Evolutionary conservation across 2,113 vertebrate genomes (phyloP).

Genomic region (Blennius ocellaris): DNA sequence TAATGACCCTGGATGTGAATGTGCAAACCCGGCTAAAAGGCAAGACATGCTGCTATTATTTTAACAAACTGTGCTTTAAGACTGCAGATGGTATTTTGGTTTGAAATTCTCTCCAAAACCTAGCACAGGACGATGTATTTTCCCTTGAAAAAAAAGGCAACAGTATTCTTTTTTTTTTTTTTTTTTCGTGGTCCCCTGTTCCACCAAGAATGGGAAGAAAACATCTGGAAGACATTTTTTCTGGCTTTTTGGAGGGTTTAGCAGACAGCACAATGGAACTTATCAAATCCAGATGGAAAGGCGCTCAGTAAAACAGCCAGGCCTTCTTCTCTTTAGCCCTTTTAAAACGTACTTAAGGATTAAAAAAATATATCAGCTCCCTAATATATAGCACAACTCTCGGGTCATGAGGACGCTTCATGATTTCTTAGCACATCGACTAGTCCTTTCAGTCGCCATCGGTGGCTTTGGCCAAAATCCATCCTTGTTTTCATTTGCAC

Average conservation of each 20-base stretch:
- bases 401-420: slow-evolving; percentile 8
- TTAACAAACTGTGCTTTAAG: slow-evolving; percentile 44
- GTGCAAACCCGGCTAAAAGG: slow-evolving; percentile 39
- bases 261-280: slow-evolving; percentile 83
- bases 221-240: slow-evolving; percentile 87
- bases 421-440: slow-evolving; percentile 1
- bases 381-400: slow-evolving; percentile 24
- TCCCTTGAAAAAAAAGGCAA: slow-evolving; percentile 66
- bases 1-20: slow-evolving; percentile 50
- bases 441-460: slow-evolving; percentile 14
- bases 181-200: slow-evolving; percentile 72
- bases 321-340: slow-evolving; percentile 58
- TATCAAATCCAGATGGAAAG: slow-evolving; percentile 83
- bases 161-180: slow-evolving; percentile 31
- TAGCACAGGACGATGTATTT: slow-evolving; percentile 66
- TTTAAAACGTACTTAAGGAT: slow-evolving; percentile 35
- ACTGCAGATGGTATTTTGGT: slow-evolving; percentile 60
- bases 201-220: slow-evolving; percentile 78
- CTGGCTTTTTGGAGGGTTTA: slow-evolving; percentile 74
- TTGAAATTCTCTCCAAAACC: slow-evolving; percentile 61
- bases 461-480: slow-evolving; percentile 50
- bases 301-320: slow-evolving; percentile 66
- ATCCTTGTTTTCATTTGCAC: slow-evolving; percentile 66
- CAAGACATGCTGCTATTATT: slow-evolving; percentile 29
- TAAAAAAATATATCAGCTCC: slow-evolving; percentile 43